Evolutionary conservation across 1,140 invertebrate species (phyloP).

Genomic region (Euura saliciscinereae): DNA sequence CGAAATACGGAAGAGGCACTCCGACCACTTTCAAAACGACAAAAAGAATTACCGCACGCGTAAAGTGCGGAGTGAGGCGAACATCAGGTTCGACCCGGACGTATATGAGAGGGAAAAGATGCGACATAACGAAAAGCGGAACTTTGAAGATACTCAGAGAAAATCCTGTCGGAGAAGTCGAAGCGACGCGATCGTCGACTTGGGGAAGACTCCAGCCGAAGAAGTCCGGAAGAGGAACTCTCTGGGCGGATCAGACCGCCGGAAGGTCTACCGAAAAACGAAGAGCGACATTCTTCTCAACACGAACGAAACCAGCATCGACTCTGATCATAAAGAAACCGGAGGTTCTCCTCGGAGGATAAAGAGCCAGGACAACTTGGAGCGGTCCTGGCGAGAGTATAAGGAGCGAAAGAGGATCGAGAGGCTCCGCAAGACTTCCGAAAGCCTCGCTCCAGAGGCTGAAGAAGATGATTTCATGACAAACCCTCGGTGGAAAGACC

Average conservation of each 20-base stretch:
- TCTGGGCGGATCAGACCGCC: slow-evolving; percentile 24
- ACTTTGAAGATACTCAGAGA: slow-evolving; percentile 16
- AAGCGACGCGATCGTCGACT: slow-evolving; percentile 24
- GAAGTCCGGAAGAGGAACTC: slow-evolving; percentile 22
- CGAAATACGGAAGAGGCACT: slow-evolving; percentile 33
- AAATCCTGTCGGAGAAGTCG: slow-evolving; percentile 24
- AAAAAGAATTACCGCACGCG: slow-evolving; percentile 35
- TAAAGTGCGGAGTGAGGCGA: slow-evolving; percentile 48
- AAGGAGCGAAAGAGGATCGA: slow-evolving; percentile 47
- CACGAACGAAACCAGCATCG: slow-evolving; percentile 20
- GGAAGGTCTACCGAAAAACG: slow-evolving; percentile 47
- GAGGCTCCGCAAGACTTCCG: slow-evolving; percentile 26
- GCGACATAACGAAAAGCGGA: slow-evolving; percentile 16
- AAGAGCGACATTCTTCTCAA: slow-evolving; percentile 45
- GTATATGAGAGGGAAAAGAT: slow-evolving; percentile 22
- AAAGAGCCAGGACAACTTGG: slow-evolving; percentile 41
- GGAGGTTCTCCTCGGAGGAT: slow-evolving; percentile 31
- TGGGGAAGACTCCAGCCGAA: neutral
- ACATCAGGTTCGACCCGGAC: slow-evolving; percentile 32
- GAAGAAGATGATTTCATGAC: slow-evolving; percentile 49
- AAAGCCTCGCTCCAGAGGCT: slow-evolving; percentile 20
- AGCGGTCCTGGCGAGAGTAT: slow-evolving; percentile 50
- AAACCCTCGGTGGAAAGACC: slow-evolving; percentile 48
- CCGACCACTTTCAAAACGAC: slow-evolving; percentile 23
- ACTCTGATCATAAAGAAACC: slow-evolving; percentile 30